Conservation (phyloP, 2,113 vertebrate genomes). For the Baryphthengus martii region DNA sequence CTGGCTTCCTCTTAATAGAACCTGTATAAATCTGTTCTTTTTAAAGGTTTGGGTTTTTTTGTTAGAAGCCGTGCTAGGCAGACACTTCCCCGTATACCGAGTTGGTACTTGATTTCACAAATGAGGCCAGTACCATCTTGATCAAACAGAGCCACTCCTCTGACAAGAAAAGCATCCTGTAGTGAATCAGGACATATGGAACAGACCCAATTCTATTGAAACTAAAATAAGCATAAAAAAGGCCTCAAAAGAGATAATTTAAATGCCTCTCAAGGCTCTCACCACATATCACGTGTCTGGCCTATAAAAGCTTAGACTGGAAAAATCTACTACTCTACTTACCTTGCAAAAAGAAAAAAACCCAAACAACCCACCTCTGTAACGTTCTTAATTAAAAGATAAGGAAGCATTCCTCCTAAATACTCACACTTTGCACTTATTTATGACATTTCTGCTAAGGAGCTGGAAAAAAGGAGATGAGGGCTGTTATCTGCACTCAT, state of each 20-base stretch:
- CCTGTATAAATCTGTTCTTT: neutral
- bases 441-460: slow-evolving; percentile 5
- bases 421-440: neutral
- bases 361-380: neutral
- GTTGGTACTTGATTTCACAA: slow-evolving; percentile 15
- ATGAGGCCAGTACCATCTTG: slow-evolving; percentile 48
- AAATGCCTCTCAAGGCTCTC: slow-evolving; percentile 28
- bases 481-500: neutral
- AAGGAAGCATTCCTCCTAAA: slow-evolving; percentile 32
- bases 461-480: neutral
- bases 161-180: neutral
- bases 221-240: slow-evolving; percentile 51
- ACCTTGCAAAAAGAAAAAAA: neutral
- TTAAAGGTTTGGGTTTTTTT: neutral
- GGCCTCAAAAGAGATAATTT: slow-evolving; percentile 41
- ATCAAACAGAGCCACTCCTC: slow-evolving; percentile 51
- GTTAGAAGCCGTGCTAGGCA: neutral
- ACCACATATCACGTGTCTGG: neutral
- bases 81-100: neutral
- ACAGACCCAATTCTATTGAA: slow-evolving; percentile 25
- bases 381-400: slow-evolving; percentile 54
- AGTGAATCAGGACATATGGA: slow-evolving; percentile 47
- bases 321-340: neutral
- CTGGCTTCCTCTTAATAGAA: neutral
- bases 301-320: neutral